Evolutionary conservation across 2,113 vertebrate genomes (phyloP), one percentile per base, ranked within the genome.

Genomic region (Cervus canadensis): DNA sequence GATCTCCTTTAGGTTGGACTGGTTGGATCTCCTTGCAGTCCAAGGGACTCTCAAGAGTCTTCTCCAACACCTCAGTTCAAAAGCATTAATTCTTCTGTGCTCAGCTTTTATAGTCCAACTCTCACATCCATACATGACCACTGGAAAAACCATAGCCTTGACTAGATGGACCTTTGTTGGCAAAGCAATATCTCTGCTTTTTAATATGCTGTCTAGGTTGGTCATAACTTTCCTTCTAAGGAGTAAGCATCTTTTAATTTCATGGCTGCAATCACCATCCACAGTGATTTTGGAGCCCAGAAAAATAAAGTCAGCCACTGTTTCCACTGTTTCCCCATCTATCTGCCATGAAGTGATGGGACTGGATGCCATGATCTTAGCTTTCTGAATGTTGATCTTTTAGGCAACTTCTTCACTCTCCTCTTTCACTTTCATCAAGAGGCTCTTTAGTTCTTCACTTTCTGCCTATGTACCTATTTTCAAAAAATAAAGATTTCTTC

Each of bases 401-500:
- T 23, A 71, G 67, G n/a, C 67, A 71, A 12, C 67, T 36, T 67
- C 36, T 40, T 71, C 1, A 71, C 67, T 71, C n/a, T 71, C 9
- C n/a, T 71, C n/a, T 71, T 36, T 71, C 67, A 40, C 19, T 36
- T 71, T 71, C 64, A 71, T 71, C 9, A 36, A 36, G n/a, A 71
- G 64, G n/a, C n/a, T 40, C 67, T 71, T 71, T 71, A 71, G 67
- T 40, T 71, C n/a, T 71, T 71, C n/a, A 40, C n/a, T 40, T 71
- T 71, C n/a, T 71, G 67, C 19, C n/a, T 71, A 2, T 71, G 67
- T 40, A 71, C n/a, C 67, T 71, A 71, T 71, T 76, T 76, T 92
- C 82, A 92, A 84, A 94, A 56, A 89, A 52, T 92, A 87, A 95
- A 79, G 19, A 3, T 93, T 91, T 96, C 90, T 21, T 40, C 30